Conservation (phyloP, 1,140 invertebrate genomes). For the Euschistus heros region DNA sequence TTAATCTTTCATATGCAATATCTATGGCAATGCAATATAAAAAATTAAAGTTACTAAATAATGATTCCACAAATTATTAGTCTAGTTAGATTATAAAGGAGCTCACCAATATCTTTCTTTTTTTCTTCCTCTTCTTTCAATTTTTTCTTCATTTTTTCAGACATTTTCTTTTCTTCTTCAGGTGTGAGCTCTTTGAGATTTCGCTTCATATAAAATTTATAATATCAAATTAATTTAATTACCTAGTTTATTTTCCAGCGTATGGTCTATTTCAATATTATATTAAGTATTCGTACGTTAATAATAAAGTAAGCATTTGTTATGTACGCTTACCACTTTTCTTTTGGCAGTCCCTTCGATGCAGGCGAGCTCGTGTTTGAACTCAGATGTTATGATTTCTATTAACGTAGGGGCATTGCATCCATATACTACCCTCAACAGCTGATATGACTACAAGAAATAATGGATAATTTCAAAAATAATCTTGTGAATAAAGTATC, state of each 20-base stretch:
- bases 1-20: too few relatives aligned
- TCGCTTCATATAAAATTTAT: constrained; percentile 22
- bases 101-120: constrained; percentile 33
- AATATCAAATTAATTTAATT: too few relatives aligned
- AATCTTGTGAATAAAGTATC: too few relatives aligned
- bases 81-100: too few relatives aligned
- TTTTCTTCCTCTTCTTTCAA: constrained; percentile 36
- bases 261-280: too few relatives aligned
- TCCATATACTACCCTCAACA: constrained; percentile 75
- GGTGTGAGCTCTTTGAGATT: constrained; percentile 35
- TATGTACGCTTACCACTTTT: constrained; percentile 39
- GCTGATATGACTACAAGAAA: constrained; percentile 53
- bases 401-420: constrained; percentile 70
- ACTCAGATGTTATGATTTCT: constrained; percentile 60
- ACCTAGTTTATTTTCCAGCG: too few relatives aligned
- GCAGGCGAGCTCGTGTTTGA: constrained; percentile 49
- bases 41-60: too few relatives aligned
- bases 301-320: too few relatives aligned
- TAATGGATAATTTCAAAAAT: too few relatives aligned
- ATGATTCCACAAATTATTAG: too few relatives aligned
- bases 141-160: constrained; percentile 33
- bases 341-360: constrained; percentile 36
- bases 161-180: constrained; percentile 36
- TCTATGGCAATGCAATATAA: too few relatives aligned
- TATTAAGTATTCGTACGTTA: too few relatives aligned